These are phyloP conservation scores for Eilema depressum DNA, from an alignment of 2,888 invertebrate genomes.

Conservation along the genomic window DNA sequence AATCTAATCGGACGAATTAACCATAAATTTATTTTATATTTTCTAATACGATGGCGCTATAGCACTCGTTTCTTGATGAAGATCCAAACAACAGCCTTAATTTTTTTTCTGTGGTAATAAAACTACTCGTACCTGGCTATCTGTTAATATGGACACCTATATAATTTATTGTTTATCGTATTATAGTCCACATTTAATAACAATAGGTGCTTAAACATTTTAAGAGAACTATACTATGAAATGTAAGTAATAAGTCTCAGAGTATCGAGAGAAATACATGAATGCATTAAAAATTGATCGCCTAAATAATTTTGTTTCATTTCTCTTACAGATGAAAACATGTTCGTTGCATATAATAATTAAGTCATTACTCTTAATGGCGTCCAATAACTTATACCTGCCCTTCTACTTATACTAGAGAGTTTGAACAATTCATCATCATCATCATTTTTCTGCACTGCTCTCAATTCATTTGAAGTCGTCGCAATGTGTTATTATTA, in stretches of 20 bases:
- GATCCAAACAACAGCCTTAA: slow-evolving; percentile 8
- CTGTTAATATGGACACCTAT: no score
- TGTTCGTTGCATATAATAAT: neutral
- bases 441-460: neutral
- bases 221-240: no score
- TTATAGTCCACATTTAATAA: neutral
- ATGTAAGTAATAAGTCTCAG: no score
- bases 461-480: neutral
- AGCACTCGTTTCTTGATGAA: slow-evolving; percentile 36
- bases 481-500: neutral
- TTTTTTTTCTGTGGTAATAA: neutral
- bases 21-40: slow-evolving; percentile 44
- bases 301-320: neutral
- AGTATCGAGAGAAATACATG: no score
- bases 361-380: neutral
- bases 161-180: no score
- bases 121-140: neutral
- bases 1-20: slow-evolving; percentile 45
- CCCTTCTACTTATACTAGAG: neutral
- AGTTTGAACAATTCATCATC: slow-evolving; percentile 1
- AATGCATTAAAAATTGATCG: no score
- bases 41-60: slow-evolving; percentile 28
- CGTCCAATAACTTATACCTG: neutral
- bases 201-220: neutral
- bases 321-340: neutral